Base-by-base conservation (phyloP, 1,140 invertebrate species). In the Magallana gigas region DNA sequence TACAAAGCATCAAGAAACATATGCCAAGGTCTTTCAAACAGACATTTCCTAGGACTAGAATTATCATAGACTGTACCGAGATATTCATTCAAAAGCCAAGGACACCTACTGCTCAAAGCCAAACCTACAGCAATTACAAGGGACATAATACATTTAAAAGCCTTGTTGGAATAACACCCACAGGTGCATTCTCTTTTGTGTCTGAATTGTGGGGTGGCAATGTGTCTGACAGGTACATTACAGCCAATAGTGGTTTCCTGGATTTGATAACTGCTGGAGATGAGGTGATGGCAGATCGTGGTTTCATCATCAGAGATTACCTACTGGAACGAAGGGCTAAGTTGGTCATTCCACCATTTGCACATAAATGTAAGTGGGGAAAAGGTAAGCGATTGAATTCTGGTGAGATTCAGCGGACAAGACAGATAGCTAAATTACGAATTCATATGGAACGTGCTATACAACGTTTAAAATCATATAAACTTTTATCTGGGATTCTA, bases 391-490 rank as follows among this genome's bases (percentile, higher is more conserved):
- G 82, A n/a, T n/a, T 83, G 9, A 58, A 83, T 83, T 48, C 56
- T 7, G 12, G 18, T n/a, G 64, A 85, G 62, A 85, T 85, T 16
- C 23, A 56, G 48, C 29, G 64, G 56, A 85, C 84, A 16, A 36
- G 84, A n/a, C 56, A 85, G 11, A 85, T 85, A 68, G 84, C 62
- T 8, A 71, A 85, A 57, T 62, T 68, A 60, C 60, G 93, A 57
- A 93, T 93, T 23, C 92, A 93, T 89, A 92, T 93, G 12, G 92
- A 93, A 89, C 86, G 36, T 36, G 36, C 36, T 36, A 36, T 36
- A 36, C 36, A 36, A 36, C 36, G 91, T 85, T 48, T 88, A 11
- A 86, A 89, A 56, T 16, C 57, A 11, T 89, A 86, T 62, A 83
- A 84, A 29, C 58, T 86, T 7, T 60, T 84, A 29, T 84, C 57